These are phyloP conservation scores for Morpho achilles DNA, from an alignment of 2,888 invertebrate species.

Conservation along the genomic window DNA sequence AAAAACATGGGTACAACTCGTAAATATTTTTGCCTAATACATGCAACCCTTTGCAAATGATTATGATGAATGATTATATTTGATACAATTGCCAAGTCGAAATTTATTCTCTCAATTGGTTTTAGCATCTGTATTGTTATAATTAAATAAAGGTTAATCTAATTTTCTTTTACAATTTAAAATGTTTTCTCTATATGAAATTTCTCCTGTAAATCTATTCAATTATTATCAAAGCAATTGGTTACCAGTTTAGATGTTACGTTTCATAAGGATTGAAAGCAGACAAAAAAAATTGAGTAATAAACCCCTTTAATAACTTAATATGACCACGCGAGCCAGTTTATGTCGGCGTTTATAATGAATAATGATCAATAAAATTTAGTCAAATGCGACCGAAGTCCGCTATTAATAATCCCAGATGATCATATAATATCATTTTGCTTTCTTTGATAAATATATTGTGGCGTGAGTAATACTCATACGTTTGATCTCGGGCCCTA, in stretches of 20 bases:
- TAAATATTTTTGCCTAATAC: too few species aligned
- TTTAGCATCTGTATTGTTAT: background rate
- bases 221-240: background rate
- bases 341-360: slow-evolving; percentile 57
- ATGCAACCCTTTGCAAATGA: too few species aligned
- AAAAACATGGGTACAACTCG: too few species aligned
- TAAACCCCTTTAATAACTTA: slow-evolving; percentile 60
- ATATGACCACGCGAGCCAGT: slow-evolving; percentile 53
- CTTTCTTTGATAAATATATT: slow-evolving; percentile 46
- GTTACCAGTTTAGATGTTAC: background rate
- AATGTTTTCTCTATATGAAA: background rate
- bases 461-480: slow-evolving; percentile 40
- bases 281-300: slow-evolving; percentile 18
- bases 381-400: slow-evolving; percentile 49
- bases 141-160: background rate
- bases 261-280: slow-evolving; percentile 1
- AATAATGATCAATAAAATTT: slow-evolving; percentile 69
- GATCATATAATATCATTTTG: slow-evolving; percentile 38
- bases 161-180: background rate
- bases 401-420: slow-evolving; percentile 35
- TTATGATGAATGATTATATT: too few species aligned
- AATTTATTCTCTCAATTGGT: too few species aligned
- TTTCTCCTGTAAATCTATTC: background rate
- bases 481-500: slow-evolving; percentile 59
- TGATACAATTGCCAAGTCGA: too few species aligned